A percentile compares a stretch with the other conserved stretches of the same genome.
phyloP scores from a whole-genome alignment of 1,140 invertebrate species.

The Macrotrachela quadricornifera region DNA sequence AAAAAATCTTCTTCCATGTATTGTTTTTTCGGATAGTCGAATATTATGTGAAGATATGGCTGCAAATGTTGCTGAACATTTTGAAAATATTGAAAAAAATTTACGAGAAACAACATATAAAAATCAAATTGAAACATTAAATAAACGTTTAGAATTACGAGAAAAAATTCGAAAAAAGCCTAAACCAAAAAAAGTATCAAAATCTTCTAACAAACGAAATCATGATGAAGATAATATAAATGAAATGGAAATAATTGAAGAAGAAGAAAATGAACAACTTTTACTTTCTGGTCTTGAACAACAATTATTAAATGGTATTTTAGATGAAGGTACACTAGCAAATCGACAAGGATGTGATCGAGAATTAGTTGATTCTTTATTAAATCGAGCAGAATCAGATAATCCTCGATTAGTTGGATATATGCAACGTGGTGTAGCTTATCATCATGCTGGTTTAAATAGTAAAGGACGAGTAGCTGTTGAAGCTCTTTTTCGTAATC shows the following conservation, averaged over 20 bases:
- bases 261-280: no score
- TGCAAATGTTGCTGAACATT: background rate
- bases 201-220: no score
- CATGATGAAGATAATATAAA: no score
- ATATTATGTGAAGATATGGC: background rate
- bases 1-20: background rate
- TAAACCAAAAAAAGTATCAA: no score
- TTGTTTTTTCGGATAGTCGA: conserved; percentile 1
- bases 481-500: conserved; percentile 1
- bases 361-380: no score
- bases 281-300: no score
- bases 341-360: no score
- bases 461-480: background rate
- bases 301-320: no score
- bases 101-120: background rate
- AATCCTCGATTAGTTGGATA: background rate
- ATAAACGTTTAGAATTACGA: background rate
- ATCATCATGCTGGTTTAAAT: conserved; percentile 1
- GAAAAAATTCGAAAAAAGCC: no score
- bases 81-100: background rate
- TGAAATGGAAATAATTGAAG: no score
- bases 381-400: background rate
- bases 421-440: background rate
- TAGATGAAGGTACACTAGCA: no score
- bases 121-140: background rate